These are phyloP conservation scores for Netelia virgata DNA, from an alignment of 2,888 invertebrate species.

Conservation along the genomic window DNA sequence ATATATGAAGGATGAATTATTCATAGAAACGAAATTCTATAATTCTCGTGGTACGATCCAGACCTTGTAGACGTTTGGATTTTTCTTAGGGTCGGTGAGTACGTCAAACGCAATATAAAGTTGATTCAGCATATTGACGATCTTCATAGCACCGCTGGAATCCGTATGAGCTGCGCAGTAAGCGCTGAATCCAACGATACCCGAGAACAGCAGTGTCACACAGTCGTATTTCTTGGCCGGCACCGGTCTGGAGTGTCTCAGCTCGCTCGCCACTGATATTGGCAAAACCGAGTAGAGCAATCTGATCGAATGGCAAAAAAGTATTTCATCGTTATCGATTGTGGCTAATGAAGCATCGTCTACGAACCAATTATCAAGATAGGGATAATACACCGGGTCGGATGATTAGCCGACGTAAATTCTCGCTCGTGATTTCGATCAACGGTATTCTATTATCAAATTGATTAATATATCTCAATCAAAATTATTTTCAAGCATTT, in stretches of 20 bases:
- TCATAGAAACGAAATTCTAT: neutral
- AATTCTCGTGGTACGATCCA: neutral
- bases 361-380: neutral
- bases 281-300: slow-evolving; percentile 97
- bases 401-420: neutral
- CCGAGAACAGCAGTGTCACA: slow-evolving; percentile 97
- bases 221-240: slow-evolving; percentile 95
- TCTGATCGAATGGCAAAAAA: slow-evolving; percentile 85
- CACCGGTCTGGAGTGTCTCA: slow-evolving; percentile 96
- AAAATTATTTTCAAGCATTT: too few species aligned
- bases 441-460: neutral
- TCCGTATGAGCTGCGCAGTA: slow-evolving; percentile 97
- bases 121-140: slow-evolving; percentile 96
- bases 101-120: slow-evolving; percentile 97
- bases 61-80: slow-evolving; percentile 98
- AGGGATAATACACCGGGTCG: neutral
- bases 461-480: neutral
- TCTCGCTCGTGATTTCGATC: neutral
- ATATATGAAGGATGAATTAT: neutral
- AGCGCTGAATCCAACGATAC: slow-evolving; percentile 96
- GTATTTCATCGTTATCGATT: neutral
- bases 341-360: neutral
- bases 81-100: slow-evolving; percentile 95
- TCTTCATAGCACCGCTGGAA: slow-evolving; percentile 97
- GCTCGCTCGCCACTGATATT: slow-evolving; percentile 96